Conservation (phyloP, 2,113 vertebrate species). For the Echinops telfairi region DNA sequence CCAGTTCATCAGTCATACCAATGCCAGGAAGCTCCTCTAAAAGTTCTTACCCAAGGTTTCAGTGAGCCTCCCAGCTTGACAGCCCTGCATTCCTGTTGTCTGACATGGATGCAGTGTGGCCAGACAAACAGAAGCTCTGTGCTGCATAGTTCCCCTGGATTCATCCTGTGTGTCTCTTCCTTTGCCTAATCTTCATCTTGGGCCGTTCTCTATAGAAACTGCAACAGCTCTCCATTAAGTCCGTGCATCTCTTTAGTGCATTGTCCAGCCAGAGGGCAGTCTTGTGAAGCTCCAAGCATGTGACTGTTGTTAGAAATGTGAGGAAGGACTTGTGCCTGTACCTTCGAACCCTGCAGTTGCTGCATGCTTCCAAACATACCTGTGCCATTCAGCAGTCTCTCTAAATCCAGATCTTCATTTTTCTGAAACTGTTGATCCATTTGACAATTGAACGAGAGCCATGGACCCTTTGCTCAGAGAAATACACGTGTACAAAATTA, state of each 20-base stretch:
- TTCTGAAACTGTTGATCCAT: neutral
- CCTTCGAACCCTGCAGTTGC: neutral
- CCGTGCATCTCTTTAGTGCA: neutral
- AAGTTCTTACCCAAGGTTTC: neutral
- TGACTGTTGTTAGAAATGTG: neutral
- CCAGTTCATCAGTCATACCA: neutral
- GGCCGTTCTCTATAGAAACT: neutral
- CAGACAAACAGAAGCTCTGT: neutral
- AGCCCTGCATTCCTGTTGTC: neutral
- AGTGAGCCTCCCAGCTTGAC: neutral
- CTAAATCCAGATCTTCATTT: neutral
- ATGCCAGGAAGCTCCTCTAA: neutral
- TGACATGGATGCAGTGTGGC: neutral
- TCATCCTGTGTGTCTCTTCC: neutral
- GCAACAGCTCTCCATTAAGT: neutral
- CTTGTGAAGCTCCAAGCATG: neutral
- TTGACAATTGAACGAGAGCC: constrained; percentile 7
- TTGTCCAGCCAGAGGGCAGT: neutral
- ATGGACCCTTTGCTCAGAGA: neutral
- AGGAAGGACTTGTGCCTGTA: neutral
- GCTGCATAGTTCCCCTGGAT: neutral
- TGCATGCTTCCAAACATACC: neutral
- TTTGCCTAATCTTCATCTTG: neutral
- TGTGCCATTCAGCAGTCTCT: neutral
- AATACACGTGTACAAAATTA: neutral